Evolutionary conservation across 2,113 vertebrate species (phyloP), one percentile per base, ranked within the genome.

Genomic region (Cebidichthys violaceus): DNA sequence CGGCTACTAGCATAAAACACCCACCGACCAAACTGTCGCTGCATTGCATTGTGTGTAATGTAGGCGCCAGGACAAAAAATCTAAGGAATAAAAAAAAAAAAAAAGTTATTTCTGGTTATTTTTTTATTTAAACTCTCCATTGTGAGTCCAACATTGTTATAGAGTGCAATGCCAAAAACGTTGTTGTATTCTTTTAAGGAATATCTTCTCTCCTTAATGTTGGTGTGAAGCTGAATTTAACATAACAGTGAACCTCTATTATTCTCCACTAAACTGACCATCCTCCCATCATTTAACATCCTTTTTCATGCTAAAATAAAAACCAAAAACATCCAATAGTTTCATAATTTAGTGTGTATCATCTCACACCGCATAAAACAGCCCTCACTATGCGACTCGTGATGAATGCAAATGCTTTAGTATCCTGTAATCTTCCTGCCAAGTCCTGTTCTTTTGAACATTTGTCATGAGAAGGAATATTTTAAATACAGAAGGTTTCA

Each of bases 401-500:
- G 55, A 78, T 61, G 60, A 84, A 65, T 84, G 60, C 60, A 75
- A 75, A 86, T 80, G 70, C 47, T 79, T 81, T 55, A 52, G 22
- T 45, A 67, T 79, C 13, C 62, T 82, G 76, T 64, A 41, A 61
- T 73, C 60, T 79, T 20, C 57, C 61, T 65, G 70, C 67, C 35
- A 70, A 76, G 18, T n/a, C 22, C 52, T 10, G 55, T 13, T 27
- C 47, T 77, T 67, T 37, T 83, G 65, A 77, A 47, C 66, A 86
- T 79, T 75, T 77, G 82, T 79, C 72, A 78, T 14, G n/a, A 71
- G 24, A 13, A 27, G 27, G 20, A 70, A 64, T 27, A 24, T 39
- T 81, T 77, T 73, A 81, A 75, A 83, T 72, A 67, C 41, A 41
- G 22, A 52, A 9, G 13, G 27, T 73, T 82, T 81, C 55, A 83